phyloP scores from a whole-genome alignment of 1,140 invertebrate species.

The Planococcus citri region DNA sequence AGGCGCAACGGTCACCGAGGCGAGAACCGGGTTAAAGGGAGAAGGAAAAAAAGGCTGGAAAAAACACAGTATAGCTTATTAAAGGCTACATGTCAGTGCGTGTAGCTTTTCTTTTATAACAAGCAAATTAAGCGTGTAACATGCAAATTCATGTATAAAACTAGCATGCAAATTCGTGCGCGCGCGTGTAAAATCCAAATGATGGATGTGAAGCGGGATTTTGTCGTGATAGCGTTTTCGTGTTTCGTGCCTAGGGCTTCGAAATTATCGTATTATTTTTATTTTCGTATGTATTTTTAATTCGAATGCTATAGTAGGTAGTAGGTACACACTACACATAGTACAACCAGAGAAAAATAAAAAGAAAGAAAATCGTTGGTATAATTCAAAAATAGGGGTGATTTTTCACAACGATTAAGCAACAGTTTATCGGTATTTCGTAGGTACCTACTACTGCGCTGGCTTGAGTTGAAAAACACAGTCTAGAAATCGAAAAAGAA shows the following conservation, averaged over 20 bases:
- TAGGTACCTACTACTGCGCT: no score
- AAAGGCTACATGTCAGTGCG: conserved; percentile 17
- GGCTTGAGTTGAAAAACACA: no score
- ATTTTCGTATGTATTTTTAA: neutral
- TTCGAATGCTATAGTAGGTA: neutral
- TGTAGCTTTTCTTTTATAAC: conserved; percentile 18
- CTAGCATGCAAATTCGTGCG: neutral
- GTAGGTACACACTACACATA: no score
- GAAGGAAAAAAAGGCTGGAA: neutral
- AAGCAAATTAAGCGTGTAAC: conserved; percentile 20
- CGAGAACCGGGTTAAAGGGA: neutral
- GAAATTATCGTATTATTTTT: conserved; percentile 7
- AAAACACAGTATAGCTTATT: conserved; percentile 15
- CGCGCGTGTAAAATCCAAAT: conserved; percentile 16
- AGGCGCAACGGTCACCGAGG: no score
- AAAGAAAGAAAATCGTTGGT: neutral
- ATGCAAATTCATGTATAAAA: conserved; percentile 16
- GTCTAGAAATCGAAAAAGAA: no score
- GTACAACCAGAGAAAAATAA: no score
- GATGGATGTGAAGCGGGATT: conserved; percentile 17
- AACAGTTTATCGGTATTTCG: neutral
- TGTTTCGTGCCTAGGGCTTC: conserved; percentile 13
- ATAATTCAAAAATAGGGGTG: neutral
- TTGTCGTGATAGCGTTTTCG: conserved; percentile 16
- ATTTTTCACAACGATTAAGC: neutral